Percentiles rank a stretch among this genome's conserved stretches.
phyloP scores from a whole-genome alignment of 2,888 invertebrate genomes.

The Spisula subtruncata region DNA sequence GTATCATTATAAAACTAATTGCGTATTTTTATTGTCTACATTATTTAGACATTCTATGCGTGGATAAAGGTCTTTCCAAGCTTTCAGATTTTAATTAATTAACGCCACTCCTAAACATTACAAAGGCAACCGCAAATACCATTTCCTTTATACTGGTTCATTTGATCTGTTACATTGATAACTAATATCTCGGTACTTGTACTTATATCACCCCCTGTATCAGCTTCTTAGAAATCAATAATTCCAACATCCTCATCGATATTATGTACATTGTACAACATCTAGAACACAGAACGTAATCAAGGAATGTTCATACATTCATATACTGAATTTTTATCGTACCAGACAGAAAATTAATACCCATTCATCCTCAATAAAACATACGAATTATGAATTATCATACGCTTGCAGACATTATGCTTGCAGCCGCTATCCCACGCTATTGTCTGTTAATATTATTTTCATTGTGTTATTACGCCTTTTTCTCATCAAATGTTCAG shows the following conservation, averaged over 20 bases:
- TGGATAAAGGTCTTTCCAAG: background rate
- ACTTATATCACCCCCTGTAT: background rate
- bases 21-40: too few species aligned
- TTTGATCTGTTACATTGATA: background rate
- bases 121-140: background rate
- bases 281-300: too few species aligned
- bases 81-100: background rate
- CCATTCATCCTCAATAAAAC: too few species aligned
- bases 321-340: background rate
- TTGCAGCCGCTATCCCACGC: too few species aligned
- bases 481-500: too few species aligned
- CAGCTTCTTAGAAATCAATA: background rate
- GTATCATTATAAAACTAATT: too few species aligned
- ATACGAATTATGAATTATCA: too few species aligned
- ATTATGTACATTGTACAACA: too few species aligned
- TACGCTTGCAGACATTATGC: too few species aligned
- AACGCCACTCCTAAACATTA: background rate
- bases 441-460: too few species aligned
- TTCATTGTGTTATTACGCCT: too few species aligned
- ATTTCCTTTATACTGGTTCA: background rate
- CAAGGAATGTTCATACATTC: background rate
- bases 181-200: background rate
- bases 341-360: background rate
- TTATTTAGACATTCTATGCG: too few species aligned
- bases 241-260: background rate